Evolutionary conservation across 2,888 invertebrate species (phyloP).

Genomic region (Osedax frankpressi): DNA sequence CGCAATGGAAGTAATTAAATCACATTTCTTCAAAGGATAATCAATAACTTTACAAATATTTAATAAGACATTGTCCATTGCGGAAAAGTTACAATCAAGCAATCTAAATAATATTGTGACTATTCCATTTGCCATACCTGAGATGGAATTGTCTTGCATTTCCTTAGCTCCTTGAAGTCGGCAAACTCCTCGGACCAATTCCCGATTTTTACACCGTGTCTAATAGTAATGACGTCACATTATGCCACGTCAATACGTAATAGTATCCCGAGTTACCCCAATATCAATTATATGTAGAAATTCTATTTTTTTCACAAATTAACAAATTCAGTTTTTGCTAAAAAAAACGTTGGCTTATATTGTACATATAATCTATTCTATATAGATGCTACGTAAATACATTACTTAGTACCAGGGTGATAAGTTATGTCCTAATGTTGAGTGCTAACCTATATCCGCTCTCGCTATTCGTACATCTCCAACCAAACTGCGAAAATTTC

Average conservation of each 20-base stretch:
- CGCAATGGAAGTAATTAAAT: no score
- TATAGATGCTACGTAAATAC: background rate
- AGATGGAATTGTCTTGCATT: conserved; percentile 37
- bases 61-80: no score
- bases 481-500: conserved; percentile 3
- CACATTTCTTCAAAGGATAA: no score
- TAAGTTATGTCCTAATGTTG: background rate
- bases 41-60: no score
- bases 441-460: background rate
- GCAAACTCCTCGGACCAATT: conserved; percentile 42
- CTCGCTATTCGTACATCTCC: conserved; percentile 11
- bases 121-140: conserved; percentile 31
- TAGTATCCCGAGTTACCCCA: no score
- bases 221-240: background rate
- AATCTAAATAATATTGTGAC: no score
- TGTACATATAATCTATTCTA: background rate
- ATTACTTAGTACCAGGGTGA: background rate
- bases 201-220: conserved; percentile 30
- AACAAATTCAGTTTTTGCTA: no score
- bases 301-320: no score
- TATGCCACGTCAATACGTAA: no score
- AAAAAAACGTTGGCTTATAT: no score
- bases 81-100: no score
- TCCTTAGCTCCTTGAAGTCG: conserved; percentile 33
- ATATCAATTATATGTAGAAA: no score